Percentiles rank a stretch among this genome's conserved stretches.
Conservation (phyloP, 2,797 vertebrate species). For the Triplophysa yarkandensis region DNA sequence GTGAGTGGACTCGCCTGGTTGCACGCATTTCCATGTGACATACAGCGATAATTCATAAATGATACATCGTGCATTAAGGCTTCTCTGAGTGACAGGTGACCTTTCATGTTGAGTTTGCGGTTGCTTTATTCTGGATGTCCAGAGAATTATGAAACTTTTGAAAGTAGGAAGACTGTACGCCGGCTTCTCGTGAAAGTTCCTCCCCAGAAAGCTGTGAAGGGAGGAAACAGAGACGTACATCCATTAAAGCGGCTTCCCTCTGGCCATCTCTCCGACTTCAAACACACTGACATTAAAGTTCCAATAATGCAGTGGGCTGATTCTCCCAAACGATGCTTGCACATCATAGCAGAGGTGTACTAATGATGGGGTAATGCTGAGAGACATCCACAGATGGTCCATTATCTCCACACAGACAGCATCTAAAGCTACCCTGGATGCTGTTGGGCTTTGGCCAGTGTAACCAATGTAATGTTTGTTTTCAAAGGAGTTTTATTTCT, state of each 20-base stretch:
- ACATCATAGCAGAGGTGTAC: slow-evolving; percentile 53
- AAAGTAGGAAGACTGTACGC: slow-evolving; percentile 14
- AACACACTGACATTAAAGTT: slow-evolving; percentile 57
- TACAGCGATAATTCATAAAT: slow-evolving; percentile 49
- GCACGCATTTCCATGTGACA: slow-evolving; percentile 42
- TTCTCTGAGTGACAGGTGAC: slow-evolving; percentile 44
- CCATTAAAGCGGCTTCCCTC: slow-evolving; percentile 52
- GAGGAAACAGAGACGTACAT: slow-evolving; percentile 41
- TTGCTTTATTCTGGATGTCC: slow-evolving; percentile 38
- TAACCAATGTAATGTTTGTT: slow-evolving; percentile 43
- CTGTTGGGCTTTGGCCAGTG: slow-evolving; percentile 33
- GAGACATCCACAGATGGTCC: slow-evolving; percentile 43
- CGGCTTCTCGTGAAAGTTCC: slow-evolving; percentile 15
- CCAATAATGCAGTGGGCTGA: slow-evolving; percentile 53
- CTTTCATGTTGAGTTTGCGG: slow-evolving; percentile 40
- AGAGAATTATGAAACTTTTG: slow-evolving; percentile 41
- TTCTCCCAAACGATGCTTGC: slow-evolving; percentile 44
- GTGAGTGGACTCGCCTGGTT: slow-evolving; percentile 27
- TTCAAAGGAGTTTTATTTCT: slow-evolving; percentile 34
- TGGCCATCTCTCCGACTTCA: slow-evolving; percentile 54
- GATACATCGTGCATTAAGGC: slow-evolving; percentile 39
- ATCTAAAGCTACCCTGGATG: slow-evolving; percentile 38
- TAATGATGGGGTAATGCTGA: slow-evolving; percentile 51
- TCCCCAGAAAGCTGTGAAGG: slow-evolving; percentile 39
- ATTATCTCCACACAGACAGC: slow-evolving; percentile 44